Percentiles rank a stretch among this genome's conserved stretches.
Evolutionary conservation across 2,888 invertebrate genomes (phyloP).

Genomic region (Tortrix viridana): DNA sequence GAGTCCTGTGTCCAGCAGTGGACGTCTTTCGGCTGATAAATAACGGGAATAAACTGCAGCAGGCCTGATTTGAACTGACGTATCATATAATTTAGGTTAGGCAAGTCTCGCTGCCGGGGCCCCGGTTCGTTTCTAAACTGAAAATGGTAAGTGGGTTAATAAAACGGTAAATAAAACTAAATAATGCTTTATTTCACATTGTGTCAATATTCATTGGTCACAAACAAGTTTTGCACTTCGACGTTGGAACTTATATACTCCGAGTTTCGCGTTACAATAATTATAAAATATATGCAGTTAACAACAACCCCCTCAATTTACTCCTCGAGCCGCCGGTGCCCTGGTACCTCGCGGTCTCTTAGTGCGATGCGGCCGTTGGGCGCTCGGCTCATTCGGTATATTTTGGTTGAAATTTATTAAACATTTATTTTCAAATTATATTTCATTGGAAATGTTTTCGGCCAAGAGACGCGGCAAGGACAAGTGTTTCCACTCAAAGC

Average conservation of each 20-base stretch:
- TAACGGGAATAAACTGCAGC: no score
- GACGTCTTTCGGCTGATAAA: no score
- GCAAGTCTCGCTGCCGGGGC: no score
- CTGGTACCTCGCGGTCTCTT: neutral
- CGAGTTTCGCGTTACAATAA: conserved; percentile 61
- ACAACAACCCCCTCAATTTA: conserved; percentile 64
- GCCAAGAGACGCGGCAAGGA: conserved; percentile 26
- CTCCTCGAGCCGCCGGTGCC: conserved; percentile 35
- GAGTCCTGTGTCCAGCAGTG: no score
- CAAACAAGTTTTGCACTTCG: conserved; percentile 73
- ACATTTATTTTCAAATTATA: neutral
- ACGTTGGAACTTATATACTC: conserved; percentile 65
- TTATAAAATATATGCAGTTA: conserved; percentile 78
- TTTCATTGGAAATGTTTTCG: neutral
- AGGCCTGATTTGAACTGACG: no score
- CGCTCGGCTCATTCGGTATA: neutral
- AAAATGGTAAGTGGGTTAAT: neutral
- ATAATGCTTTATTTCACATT: conserved; percentile 82
- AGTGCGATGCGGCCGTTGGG: neutral
- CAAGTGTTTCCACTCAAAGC: conserved; percentile 30
- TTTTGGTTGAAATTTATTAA: neutral
- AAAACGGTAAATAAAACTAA: conserved; percentile 67
- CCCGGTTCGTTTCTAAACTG: neutral
- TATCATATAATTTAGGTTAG: no score
- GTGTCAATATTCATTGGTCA: conserved; percentile 80